phyloP scores from a whole-genome alignment of 2,113 vertebrate species.

The Daubentonia madagascariensis region DNA sequence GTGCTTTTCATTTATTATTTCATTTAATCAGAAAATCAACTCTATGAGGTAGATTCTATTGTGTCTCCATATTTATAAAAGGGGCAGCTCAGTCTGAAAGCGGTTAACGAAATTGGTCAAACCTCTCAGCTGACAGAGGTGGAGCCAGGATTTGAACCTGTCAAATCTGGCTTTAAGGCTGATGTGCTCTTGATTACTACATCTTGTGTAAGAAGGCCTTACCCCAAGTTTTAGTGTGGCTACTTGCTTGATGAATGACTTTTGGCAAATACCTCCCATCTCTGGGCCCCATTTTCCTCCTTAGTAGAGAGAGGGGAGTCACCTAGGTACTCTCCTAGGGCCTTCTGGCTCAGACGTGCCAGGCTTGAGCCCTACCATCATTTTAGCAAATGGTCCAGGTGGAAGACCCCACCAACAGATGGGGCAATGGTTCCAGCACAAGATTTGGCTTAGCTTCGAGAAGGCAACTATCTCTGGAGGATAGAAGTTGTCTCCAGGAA shows the following conservation, averaged over 20 bases:
- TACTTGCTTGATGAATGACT: not conserved
- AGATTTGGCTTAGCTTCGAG: not conserved
- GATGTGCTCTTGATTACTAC: not conserved
- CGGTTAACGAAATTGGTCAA: not conserved
- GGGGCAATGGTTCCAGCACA: not conserved
- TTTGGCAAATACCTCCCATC: not conserved
- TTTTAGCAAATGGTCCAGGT: not conserved
- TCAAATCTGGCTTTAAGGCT: not conserved
- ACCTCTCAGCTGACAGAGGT: not conserved
- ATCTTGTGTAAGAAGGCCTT: not conserved
- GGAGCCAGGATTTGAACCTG: not conserved
- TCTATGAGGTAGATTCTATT: not conserved
- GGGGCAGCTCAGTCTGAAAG: not conserved
- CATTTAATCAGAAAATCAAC: not conserved
- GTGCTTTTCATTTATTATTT: not conserved
- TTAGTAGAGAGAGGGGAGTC: not conserved
- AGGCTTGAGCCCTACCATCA: not conserved
- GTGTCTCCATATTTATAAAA: not conserved
- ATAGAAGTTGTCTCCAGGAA: not conserved
- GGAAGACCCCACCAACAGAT: not conserved
- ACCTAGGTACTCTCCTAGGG: not conserved
- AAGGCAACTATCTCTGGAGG: not conserved
- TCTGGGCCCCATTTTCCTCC: not conserved
- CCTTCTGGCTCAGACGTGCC: not conserved
- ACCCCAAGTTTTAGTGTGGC: not conserved